phyloP scores from a whole-genome alignment of 2,797 vertebrate species.

The Platyrinchus mystaceus region DNA sequence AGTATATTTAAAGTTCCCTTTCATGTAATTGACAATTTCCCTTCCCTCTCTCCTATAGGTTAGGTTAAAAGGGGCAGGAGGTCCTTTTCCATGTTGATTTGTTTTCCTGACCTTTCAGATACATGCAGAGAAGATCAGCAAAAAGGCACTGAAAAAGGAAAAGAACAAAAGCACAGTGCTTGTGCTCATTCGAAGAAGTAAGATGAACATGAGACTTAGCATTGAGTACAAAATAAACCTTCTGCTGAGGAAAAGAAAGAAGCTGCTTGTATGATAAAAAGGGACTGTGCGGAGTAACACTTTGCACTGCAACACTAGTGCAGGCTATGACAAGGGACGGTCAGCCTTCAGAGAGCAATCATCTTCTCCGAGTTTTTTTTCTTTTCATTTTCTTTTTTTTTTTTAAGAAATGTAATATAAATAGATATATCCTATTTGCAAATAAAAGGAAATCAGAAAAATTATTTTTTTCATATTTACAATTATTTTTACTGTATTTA shows the following conservation, averaged over 20 bases:
- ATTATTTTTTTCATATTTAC: neutral
- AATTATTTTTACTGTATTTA: neutral
- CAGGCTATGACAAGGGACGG: neutral
- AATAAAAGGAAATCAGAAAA: neutral
- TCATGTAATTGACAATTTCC: slow-evolving; percentile 41
- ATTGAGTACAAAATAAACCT: neutral
- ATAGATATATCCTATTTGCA: neutral
- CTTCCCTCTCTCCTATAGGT: slow-evolving; percentile 15
- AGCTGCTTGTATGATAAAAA: neutral
- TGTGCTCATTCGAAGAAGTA: slow-evolving; percentile 15
- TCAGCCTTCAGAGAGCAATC: neutral
- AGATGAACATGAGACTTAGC: neutral
- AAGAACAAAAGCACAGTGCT: neutral
- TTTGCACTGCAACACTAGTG: neutral
- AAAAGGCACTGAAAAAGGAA: slow-evolving; percentile 7
- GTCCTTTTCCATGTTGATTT: slow-evolving; percentile 61
- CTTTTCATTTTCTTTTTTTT: too few relatives aligned
- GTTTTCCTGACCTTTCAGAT: slow-evolving; percentile 72
- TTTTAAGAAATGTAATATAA: neutral
- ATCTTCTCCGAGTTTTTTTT: neutral
- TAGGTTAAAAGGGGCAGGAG: slow-evolving; percentile 61
- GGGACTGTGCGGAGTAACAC: neutral
- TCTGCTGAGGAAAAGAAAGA: neutral
- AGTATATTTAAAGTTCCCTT: slow-evolving; percentile 64
- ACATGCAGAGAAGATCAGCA: slow-evolving; percentile 56